Conservation (phyloP, 2,113 vertebrate species). For the Laterallus jamaicensis region DNA sequence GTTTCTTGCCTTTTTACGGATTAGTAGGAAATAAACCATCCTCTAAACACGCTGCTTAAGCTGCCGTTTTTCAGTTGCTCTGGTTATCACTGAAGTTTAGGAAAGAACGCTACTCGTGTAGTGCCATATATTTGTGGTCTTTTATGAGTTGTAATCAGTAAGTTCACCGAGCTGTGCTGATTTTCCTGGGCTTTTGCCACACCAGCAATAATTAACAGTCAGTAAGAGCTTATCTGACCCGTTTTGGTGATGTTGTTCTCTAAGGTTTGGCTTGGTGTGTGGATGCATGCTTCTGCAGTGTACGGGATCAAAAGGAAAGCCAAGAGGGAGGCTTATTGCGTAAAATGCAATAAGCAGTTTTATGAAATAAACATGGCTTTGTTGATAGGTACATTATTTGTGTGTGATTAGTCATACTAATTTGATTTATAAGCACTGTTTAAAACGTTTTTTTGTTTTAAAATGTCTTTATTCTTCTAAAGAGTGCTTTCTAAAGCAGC, state of each 20-base stretch:
- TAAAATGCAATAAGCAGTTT: background rate
- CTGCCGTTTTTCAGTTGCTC: background rate
- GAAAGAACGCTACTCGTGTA: background rate
- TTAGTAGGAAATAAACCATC: background rate
- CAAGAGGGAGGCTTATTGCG: no score
- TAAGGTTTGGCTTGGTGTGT: fast-evolving
- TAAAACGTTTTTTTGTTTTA: background rate
- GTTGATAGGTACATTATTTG: background rate
- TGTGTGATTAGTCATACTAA: background rate
- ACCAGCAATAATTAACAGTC: fast-evolving
- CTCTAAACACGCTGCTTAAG: background rate
- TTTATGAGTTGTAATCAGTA: fast-evolving
- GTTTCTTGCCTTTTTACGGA: fast-evolving
- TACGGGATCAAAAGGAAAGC: background rate
- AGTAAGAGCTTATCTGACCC: background rate
- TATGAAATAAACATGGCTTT: background rate
- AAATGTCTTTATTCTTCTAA: background rate
- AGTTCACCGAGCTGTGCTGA: background rate
- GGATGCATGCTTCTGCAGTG: fast-evolving
- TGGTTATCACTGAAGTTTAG: background rate
- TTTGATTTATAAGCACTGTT: background rate
- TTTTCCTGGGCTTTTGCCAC: background rate
- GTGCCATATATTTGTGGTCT: fast-evolving
- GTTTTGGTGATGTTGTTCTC: background rate
- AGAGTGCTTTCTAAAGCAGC: background rate